Base-by-base conservation (phyloP, 2,797 vertebrate genomes). In the Neomorphus geoffroyi region DNA sequence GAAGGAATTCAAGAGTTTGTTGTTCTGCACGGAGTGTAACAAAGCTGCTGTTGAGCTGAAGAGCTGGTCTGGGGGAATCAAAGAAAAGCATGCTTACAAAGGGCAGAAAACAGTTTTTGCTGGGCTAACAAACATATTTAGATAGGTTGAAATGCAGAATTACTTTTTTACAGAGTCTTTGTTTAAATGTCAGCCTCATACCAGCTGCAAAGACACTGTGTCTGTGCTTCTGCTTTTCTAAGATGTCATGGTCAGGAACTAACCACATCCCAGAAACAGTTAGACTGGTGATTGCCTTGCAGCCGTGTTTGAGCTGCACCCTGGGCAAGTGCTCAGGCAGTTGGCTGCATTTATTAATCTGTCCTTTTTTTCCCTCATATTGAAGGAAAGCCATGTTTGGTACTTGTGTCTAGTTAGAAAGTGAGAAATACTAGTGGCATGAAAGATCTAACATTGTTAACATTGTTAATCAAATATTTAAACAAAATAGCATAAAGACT, bases 201-300 rank as follows among this genome's bases (percentile, higher is more conserved):
- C 8, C 35, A 75, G 62, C 84, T 72, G 35, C 58, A 73, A 74
- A 95, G 77, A 57, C 30, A 32, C 8, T 6, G 54, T 19, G 82
- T 53, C 58, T 30, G 12, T 65, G 30, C 50, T 46, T 51, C 66
- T 67, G 39, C 48, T 87, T 60, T 58, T 41, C 46, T 56, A n/a
- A 48, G 53, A 7, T 39, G 22, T 54, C n/a, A 2, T 6, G 19
- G 5, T 32, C 50, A 70, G 74, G 41, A 57, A 4, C 27, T 37
- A 30, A 28, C 4, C 7, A 18, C 32, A 10, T 65, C 45, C 11
- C 21, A 57, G 60, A 24, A 62, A 22, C 5, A 22, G 56, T 21
- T 18, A 11, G 37, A 56, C 7, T 33, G 56, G 72, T 0, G 1
- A 19, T 23, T 51, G 33, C 62, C 39, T 74, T 0, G 0, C 27